Conservation (phyloP, 2,888 invertebrate genomes). For the Leptopterna dolabrata region DNA sequence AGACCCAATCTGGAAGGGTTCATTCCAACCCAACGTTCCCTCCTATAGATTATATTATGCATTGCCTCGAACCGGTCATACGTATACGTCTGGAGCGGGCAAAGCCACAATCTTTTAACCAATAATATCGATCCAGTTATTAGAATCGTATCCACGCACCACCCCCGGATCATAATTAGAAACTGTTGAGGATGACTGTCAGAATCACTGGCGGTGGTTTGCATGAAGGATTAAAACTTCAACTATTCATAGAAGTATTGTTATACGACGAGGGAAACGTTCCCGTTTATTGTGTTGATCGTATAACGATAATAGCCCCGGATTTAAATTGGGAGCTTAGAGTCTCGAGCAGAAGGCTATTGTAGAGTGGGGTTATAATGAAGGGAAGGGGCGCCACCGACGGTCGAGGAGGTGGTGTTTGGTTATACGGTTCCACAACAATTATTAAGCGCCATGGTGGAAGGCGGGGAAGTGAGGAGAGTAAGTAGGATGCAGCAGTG, state of each 20-base stretch:
- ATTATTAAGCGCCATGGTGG: slow-evolving; percentile 8
- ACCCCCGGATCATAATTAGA: slow-evolving; percentile 37
- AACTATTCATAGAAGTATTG: slow-evolving; percentile 43
- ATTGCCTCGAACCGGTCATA: no score
- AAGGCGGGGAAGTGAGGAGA: not conserved
- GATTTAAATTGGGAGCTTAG: slow-evolving; percentile 54
- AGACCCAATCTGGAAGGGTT: no score
- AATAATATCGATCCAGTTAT: slow-evolving; percentile 7
- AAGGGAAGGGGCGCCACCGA: slow-evolving; percentile 20
- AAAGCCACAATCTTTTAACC: not conserved
- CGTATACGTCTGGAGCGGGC: not conserved
- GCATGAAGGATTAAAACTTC: slow-evolving; percentile 38
- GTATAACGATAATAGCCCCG: slow-evolving; percentile 45
- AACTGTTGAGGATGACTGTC: slow-evolving; percentile 51
- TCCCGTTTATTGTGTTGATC: slow-evolving; percentile 50
- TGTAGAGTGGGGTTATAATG: slow-evolving; percentile 52
- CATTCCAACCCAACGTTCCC: no score
- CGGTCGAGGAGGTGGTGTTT: not conserved
- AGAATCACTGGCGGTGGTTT: slow-evolving; percentile 39
- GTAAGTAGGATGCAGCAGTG: not conserved
- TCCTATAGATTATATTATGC: no score
- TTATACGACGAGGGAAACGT: slow-evolving; percentile 20
- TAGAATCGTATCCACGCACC: slow-evolving; percentile 9
- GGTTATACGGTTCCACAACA: slow-evolving; percentile 39
- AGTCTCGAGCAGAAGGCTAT: slow-evolving; percentile 53